Base-by-base conservation (phyloP, 1,140 invertebrate genomes). In the Amyelois transitella region DNA sequence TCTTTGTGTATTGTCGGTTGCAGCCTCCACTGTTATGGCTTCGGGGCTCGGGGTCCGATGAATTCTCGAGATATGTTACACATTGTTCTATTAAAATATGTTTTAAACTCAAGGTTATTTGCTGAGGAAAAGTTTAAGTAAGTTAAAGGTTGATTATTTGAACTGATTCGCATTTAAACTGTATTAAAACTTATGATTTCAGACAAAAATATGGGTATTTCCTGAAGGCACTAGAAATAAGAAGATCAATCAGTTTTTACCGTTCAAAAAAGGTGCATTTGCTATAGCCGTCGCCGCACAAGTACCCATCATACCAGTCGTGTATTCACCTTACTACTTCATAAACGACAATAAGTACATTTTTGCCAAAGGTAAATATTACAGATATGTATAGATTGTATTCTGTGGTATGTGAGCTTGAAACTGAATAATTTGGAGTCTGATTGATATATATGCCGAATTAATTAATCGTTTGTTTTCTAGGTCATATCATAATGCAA, bases 401-500 rank as follows among this genome's bases (percentile, higher is more conserved):
- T 3, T 38, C 10, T 14, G 2, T 2, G 3, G 32, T 38, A n/a
- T n/a, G n/a, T n/a, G n/a, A n/a, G n/a, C n/a, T n/a, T n/a, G n/a
- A n/a, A n/a, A n/a, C n/a, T n/a, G n/a, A n/a, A n/a, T n/a, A n/a
- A n/a, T n/a, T n/a, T n/a, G n/a, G n/a, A n/a, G n/a, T n/a, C n/a
- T n/a, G n/a, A n/a, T n/a, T n/a, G 2, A 8, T 28, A 28, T 6
- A 8, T 28, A 28, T 28, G 1, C 25, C 1, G 25, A 5, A 28
- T 28, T 28, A 10, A 8, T 28, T 28, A 28, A 28, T 28, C 12
- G 25, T 28, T 38, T 38, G n/a, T 38, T 38, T 38, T 38, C n/a
- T 38, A 95, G 95, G 95, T 55, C 92, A 92, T 64, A 90, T 95
- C 28, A 91, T 94, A 18, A 91, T 96, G 7, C 93, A 93, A 53